Evolutionary conservation across 1,140 invertebrate species (phyloP).

Genomic region (Drosophila yakuba): DNA sequence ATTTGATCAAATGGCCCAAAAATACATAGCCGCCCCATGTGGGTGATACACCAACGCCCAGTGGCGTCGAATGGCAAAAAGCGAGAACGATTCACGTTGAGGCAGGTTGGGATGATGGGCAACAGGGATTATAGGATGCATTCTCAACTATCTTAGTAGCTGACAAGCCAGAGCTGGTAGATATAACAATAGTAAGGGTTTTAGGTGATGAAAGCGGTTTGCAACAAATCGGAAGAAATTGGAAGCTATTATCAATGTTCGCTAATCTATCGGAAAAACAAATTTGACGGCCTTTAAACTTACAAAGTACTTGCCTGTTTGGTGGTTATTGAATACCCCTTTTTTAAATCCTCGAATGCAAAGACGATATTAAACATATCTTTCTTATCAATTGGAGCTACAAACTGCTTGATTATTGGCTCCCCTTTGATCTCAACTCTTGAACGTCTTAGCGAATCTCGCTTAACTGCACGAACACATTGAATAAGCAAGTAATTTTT

Average conservation of each 20-base stretch:
- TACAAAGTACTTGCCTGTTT: no score
- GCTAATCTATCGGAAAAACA: neutral
- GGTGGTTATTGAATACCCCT: no score
- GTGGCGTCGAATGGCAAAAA: constrained; percentile 13
- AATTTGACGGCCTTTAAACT: no score
- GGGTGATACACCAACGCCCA: constrained; percentile 17
- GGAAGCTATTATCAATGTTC: constrained; percentile 32
- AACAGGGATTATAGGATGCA: constrained; percentile 32
- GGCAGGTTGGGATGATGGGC: constrained; percentile 23
- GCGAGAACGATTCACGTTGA: constrained; percentile 29
- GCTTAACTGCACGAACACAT: constrained; percentile 1
- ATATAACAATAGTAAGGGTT: constrained; percentile 35
- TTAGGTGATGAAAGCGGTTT: constrained; percentile 22
- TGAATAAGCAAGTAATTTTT: constrained; percentile 2
- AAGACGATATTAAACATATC: neutral
- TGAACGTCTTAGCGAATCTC: constrained; percentile 7
- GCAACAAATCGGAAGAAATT: neutral
- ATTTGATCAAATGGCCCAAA: constrained; percentile 80
- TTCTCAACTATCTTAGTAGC: constrained; percentile 54
- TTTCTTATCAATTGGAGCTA: neutral
- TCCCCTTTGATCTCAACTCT: neutral
- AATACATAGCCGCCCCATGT: constrained; percentile 65
- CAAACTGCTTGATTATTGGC: neutral
- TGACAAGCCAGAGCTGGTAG: constrained; percentile 25
- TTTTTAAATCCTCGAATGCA: no score